Evolutionary conservation across 2,113 vertebrate species (phyloP).

Genomic region (Xenopus borealis): DNA sequence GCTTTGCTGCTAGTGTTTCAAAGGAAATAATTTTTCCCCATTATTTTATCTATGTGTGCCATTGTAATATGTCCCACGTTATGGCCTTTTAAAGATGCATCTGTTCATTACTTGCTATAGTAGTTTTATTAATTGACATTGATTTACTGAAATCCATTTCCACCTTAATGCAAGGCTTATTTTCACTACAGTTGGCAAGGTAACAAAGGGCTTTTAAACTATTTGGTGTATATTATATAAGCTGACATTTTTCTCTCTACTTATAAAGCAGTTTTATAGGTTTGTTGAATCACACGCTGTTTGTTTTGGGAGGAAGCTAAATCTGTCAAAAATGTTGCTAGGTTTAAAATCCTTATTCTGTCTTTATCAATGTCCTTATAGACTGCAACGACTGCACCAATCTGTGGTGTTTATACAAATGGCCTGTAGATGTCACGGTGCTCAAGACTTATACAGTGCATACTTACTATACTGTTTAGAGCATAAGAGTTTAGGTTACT

Average conservation of each 20-base stretch:
- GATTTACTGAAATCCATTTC: conserved; percentile 47
- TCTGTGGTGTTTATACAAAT: too few relatives aligned
- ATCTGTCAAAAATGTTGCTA: too few relatives aligned
- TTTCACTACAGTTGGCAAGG: conserved; percentile 38
- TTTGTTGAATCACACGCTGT: too few relatives aligned
- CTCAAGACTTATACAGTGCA: too few relatives aligned
- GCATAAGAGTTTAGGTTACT: too few relatives aligned
- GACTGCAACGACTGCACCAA: too few relatives aligned
- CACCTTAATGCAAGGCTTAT: conserved; percentile 35
- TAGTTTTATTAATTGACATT: conserved; percentile 56
- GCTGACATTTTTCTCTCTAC: background rate
- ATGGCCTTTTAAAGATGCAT: conserved; percentile 49
- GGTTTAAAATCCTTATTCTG: too few relatives aligned
- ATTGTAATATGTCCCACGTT: conserved; percentile 54
- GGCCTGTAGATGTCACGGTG: too few relatives aligned
- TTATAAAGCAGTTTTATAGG: too few relatives aligned
- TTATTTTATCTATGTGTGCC: conserved; percentile 55
- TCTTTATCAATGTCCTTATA: too few relatives aligned
- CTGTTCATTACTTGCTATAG: conserved; percentile 41
- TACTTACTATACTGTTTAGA: too few relatives aligned
- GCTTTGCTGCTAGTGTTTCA: conserved; percentile 58
- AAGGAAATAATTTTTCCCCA: conserved; percentile 58
- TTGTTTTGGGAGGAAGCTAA: too few relatives aligned
- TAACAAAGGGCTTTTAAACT: conserved; percentile 23
- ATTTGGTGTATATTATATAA: conserved; percentile 21